Conservation (phyloP, 2,113 vertebrate genomes). For the Apaloderma vittatum region DNA sequence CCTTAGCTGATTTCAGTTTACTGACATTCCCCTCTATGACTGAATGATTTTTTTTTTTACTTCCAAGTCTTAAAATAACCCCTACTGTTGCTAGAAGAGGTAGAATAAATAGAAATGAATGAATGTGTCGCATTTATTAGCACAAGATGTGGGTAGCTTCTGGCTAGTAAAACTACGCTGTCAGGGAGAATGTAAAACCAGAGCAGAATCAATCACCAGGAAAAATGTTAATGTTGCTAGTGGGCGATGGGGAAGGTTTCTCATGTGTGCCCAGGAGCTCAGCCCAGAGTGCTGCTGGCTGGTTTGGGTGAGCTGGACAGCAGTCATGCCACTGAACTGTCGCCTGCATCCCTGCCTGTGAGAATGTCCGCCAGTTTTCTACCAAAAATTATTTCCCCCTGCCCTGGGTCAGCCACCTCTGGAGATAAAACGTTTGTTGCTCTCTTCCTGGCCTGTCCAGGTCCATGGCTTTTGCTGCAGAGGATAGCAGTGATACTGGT, state of each 20-base stretch:
- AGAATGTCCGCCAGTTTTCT: accelerated
- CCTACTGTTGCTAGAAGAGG: constrained; percentile 1
- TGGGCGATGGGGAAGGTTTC: neutral
- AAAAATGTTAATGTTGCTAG: neutral
- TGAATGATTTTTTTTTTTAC: neutral
- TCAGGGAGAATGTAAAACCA: constrained; percentile 5
- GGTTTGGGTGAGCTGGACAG: neutral
- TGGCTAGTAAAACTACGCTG: constrained; percentile 31
- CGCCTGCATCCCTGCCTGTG: accelerated
- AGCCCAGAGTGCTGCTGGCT: neutral
- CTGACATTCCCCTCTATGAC: neutral
- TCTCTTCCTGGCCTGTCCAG: neutral
- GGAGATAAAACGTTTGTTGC: neutral
- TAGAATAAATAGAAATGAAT: constrained; percentile 42
- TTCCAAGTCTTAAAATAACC: constrained; percentile 34
- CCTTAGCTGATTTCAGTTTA: neutral
- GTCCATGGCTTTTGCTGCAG: neutral
- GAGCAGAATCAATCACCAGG: neutral
- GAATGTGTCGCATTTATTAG: constrained; percentile 20
- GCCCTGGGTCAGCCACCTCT: accelerated
- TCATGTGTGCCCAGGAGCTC: neutral
- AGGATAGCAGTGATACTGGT: neutral
- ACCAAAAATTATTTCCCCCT: neutral
- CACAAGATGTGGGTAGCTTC: neutral
- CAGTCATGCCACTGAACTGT: accelerated